phyloP scores from a whole-genome alignment of 2,113 vertebrate genomes.

The Pleuronectes platessa region DNA sequence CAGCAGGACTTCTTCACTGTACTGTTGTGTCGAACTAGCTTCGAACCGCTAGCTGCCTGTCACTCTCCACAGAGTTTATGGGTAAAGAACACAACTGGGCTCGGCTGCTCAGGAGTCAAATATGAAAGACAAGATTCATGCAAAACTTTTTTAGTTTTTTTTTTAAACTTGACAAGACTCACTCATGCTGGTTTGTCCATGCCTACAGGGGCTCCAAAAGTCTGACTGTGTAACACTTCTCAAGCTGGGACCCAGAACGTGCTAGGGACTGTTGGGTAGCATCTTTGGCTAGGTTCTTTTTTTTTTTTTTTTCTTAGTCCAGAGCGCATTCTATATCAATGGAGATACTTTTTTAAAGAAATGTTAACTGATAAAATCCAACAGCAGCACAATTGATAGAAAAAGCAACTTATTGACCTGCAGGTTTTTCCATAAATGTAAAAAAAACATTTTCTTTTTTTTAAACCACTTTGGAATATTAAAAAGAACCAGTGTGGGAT shows the following conservation, averaged over 20 bases:
- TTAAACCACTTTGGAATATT: slow-evolving; percentile 30
- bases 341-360: slow-evolving; percentile 12
- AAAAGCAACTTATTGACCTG: slow-evolving; percentile 24
- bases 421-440: slow-evolving; percentile 11
- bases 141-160: slow-evolving; percentile 63
- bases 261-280: slow-evolving; percentile 60
- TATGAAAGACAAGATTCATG: slow-evolving; percentile 79
- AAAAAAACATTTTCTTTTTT: slow-evolving; percentile 48
- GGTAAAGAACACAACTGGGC: slow-evolving; percentile 60
- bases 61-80: slow-evolving; percentile 47
- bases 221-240: slow-evolving; percentile 54
- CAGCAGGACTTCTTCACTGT: slow-evolving; percentile 61
- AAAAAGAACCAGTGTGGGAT: not conserved
- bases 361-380: slow-evolving; percentile 32
- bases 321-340: slow-evolving; percentile 63
- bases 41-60: slow-evolving; percentile 61
- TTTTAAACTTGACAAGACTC: slow-evolving; percentile 66
- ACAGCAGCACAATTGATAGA: slow-evolving; percentile 59
- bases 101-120: slow-evolving; percentile 67
- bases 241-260: slow-evolving; percentile 57
- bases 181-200: slow-evolving; percentile 80
- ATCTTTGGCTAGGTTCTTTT: slow-evolving; percentile 71
- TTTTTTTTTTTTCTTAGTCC: slow-evolving; percentile 35
- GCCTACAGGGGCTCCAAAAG: slow-evolving; percentile 65
- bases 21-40: slow-evolving; percentile 59